Conservation (phyloP, 2,113 vertebrate species). For the Phainopepla nitens region DNA sequence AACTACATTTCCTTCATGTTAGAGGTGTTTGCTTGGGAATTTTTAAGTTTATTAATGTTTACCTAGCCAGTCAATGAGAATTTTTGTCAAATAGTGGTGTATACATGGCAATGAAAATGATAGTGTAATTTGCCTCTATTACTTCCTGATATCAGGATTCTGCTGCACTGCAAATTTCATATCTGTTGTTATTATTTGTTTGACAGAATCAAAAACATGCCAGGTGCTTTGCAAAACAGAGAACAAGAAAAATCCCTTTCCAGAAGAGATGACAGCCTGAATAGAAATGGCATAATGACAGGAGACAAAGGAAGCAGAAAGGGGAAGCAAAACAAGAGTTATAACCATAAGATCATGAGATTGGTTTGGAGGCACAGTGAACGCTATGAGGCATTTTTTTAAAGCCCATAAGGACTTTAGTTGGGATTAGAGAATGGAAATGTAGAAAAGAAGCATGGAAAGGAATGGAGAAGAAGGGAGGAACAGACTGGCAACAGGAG, state of each 20-base stretch:
- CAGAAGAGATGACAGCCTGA: constrained; percentile 64
- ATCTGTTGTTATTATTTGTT: constrained; percentile 68
- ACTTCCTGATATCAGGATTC: constrained; percentile 57
- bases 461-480: constrained; percentile 65
- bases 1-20: background rate
- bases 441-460: constrained; percentile 59
- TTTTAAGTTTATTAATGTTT: constrained; percentile 27
- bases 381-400: constrained; percentile 67
- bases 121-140: constrained; percentile 56
- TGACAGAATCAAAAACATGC: constrained; percentile 68
- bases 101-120: constrained; percentile 43
- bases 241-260: constrained; percentile 62
- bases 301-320: constrained; percentile 59
- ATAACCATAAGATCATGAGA: constrained; percentile 66
- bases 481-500: constrained; percentile 60
- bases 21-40: background rate
- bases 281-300: constrained; percentile 65
- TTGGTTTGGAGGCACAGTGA: constrained; percentile 68
- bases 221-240: constrained; percentile 66
- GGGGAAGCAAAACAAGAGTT: constrained; percentile 64
- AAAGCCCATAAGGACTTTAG: constrained; percentile 52
- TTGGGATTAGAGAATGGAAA: constrained; percentile 61
- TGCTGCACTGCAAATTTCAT: constrained; percentile 62
- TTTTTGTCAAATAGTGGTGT: constrained; percentile 23
- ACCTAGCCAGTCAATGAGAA: background rate